These are phyloP conservation scores for Xyrichtys novacula DNA, from an alignment of 2,797 vertebrate species.

Conservation along the genomic window DNA sequence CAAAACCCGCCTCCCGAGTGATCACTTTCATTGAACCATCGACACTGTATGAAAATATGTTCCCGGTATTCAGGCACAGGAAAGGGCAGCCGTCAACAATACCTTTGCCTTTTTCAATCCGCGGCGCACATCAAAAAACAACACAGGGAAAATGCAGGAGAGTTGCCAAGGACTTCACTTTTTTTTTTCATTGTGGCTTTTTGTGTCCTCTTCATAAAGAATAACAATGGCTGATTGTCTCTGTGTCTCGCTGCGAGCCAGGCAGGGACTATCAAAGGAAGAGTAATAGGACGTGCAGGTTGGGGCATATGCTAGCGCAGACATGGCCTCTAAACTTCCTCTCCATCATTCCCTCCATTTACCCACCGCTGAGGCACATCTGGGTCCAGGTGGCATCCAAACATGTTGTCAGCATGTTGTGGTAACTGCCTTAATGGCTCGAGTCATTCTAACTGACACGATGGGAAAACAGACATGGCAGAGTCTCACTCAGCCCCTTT, in stretches of 20 bases:
- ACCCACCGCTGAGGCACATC: slow-evolving; percentile 76
- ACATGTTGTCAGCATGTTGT: slow-evolving; percentile 78
- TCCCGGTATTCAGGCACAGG: slow-evolving; percentile 56
- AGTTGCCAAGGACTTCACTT: slow-evolving; percentile 70
- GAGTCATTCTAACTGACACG: slow-evolving; percentile 79
- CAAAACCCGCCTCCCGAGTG: slow-evolving; percentile 75
- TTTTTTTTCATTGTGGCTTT: slow-evolving; percentile 54
- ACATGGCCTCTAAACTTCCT: slow-evolving; percentile 70
- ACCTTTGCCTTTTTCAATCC: slow-evolving; percentile 65
- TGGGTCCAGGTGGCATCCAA: slow-evolving; percentile 77
- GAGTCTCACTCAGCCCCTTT: slow-evolving; percentile 76
- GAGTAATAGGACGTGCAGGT: slow-evolving; percentile 71
- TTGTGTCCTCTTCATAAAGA: slow-evolving; percentile 69
- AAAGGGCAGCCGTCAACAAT: slow-evolving; percentile 75
- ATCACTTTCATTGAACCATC: slow-evolving; percentile 70
- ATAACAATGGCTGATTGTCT: slow-evolving; percentile 75
- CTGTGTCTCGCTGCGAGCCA: slow-evolving; percentile 38
- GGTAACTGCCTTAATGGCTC: slow-evolving; percentile 76
- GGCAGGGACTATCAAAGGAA: slow-evolving; percentile 58
- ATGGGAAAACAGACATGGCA: slow-evolving; percentile 80
- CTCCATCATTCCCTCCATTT: slow-evolving; percentile 74
- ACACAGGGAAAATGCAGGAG: slow-evolving; percentile 28
- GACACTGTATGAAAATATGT: slow-evolving; percentile 74
- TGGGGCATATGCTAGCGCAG: slow-evolving; percentile 70
- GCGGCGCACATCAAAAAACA: slow-evolving; percentile 55